A percentile compares a stretch with the other conserved stretches of the same genome.
These are phyloP conservation scores for Sipha maydis DNA, from an alignment of 2,888 invertebrate species.

Conservation along the genomic window DNA sequence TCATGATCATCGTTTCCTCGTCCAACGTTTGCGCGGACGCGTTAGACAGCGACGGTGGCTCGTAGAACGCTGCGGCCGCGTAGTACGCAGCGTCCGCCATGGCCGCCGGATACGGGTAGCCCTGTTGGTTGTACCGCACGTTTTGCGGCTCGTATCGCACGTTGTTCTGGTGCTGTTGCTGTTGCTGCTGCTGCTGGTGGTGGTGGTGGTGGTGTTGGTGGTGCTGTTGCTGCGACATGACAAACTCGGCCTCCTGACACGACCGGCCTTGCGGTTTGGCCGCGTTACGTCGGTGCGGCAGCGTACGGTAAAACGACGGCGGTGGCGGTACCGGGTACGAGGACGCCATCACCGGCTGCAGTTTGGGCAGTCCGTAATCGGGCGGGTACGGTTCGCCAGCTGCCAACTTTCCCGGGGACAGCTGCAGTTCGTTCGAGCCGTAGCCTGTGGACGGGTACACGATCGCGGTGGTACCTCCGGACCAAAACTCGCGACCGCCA, in stretches of 20 bases:
- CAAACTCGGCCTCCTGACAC: slow-evolving; percentile 76
- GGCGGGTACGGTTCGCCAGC: slow-evolving; percentile 69
- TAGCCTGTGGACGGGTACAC: slow-evolving; percentile 67
- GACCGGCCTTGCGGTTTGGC: slow-evolving; percentile 68
- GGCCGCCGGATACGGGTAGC: slow-evolving; percentile 32
- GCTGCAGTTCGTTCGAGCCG: slow-evolving; percentile 74
- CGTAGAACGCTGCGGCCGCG: slow-evolving; percentile 30
- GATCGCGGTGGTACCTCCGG: background rate
- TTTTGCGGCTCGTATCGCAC: slow-evolving; percentile 41
- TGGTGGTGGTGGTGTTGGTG: slow-evolving; percentile 39
- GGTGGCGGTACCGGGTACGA: slow-evolving; percentile 67
- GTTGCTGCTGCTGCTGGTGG: background rate
- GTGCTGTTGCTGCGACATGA: slow-evolving; percentile 67
- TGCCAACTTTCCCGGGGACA: slow-evolving; percentile 64
- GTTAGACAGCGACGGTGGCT: slow-evolving; percentile 51
- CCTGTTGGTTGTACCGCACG: slow-evolving; percentile 55
- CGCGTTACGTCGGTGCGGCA: slow-evolving; percentile 76
- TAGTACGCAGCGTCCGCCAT: too few relatives aligned
- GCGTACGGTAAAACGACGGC: slow-evolving; percentile 73
- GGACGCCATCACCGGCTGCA: slow-evolving; percentile 69
- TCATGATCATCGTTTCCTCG: slow-evolving; percentile 46
- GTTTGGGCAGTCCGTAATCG: slow-evolving; percentile 80
- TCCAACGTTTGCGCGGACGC: slow-evolving; percentile 56
- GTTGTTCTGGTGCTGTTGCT: background rate
- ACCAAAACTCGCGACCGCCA: slow-evolving; percentile 28